A percentile compares a stretch with the other conserved stretches of the same genome.
Conservation (phyloP, 2,113 vertebrate species). For the Hyperopisus bebe region DNA sequence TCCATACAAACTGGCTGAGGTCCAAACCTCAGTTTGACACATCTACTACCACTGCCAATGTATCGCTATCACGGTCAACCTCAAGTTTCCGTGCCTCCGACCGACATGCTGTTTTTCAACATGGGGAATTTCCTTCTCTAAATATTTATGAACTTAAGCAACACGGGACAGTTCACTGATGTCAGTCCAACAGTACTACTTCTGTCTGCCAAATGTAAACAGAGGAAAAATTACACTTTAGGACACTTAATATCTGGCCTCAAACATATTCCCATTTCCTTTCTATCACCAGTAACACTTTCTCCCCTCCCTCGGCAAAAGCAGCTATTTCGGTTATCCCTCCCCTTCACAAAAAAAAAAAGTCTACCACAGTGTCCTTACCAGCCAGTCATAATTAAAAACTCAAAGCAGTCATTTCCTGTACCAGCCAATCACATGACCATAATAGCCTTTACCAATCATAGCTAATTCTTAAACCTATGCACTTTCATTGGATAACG, state of each 20-base stretch:
- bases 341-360: not conserved
- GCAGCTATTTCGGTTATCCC: not conserved
- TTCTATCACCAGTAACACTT: not conserved
- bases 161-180: constrained; percentile 32
- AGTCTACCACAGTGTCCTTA: not conserved
- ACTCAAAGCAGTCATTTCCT: not conserved
- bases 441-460: not conserved
- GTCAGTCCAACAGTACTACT: constrained; percentile 25
- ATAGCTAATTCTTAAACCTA: not conserved
- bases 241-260: constrained; percentile 33
- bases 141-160: constrained; percentile 45
- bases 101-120: constrained; percentile 29
- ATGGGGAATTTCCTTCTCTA: constrained; percentile 43
- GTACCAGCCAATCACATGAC: not conserved
- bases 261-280: constrained; percentile 5
- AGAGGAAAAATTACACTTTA: constrained; percentile 18
- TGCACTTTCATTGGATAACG: no score
- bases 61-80: constrained; percentile 33
- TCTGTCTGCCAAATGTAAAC: constrained; percentile 25
- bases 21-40: constrained; percentile 48
- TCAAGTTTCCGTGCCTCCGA: constrained; percentile 20
- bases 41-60: constrained; percentile 31
- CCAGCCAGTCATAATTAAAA: not conserved
- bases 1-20: constrained; percentile 33
- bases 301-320: not conserved